Base-by-base conservation (phyloP, 2,113 vertebrate genomes). In the Brevimyrus niger region DNA sequence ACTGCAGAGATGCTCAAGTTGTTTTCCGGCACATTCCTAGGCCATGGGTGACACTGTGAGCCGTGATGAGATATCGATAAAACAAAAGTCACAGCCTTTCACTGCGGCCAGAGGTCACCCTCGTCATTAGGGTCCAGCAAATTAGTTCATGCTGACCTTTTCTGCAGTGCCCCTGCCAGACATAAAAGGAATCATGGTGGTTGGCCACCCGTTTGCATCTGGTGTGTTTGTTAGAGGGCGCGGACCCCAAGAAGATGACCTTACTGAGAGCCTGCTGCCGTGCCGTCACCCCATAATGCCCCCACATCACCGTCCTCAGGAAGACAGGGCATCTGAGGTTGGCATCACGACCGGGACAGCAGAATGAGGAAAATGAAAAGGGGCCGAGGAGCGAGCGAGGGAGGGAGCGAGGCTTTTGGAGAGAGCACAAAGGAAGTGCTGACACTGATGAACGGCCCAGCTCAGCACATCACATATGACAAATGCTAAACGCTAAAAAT, bases 401-500 rank as follows among this genome's bases (percentile, higher is more conserved):
- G 80, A 23, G 47, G 27, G 27, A n/a, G 48, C 17, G 48, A 51
- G 38, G 38, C 46, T 86, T 86, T 86, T 2, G 48, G 4, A 38
- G 21, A 21, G 38, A 88, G 27, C n/a, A 47, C n/a, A 73, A 50
- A 88, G 65, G 27, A 88, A 73, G n/a, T 0, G 23, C 3, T 35
- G 87, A 86, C 53, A 73, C 55, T 86, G 89, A 86, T 51, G 55
- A 69, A 89, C 85, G 58, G 31, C 58, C 55, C 55, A 46, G 83
- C 15, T n/a, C 58, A 53, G 13, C 84, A 89, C 55, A 51, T 73
- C 89, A 89, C 82, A 35, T n/a, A 89, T 73, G 42, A 69, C n/a
- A 51, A 87, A 87, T 87, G 86, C 19, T 87, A 65, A 87, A 61
- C 35, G 17, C 55, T 69, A 86, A 89, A 86, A 86, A 86, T 55